These are phyloP conservation scores for Speoplatyrhinus poulsoni DNA, from an alignment of 2,113 vertebrate genomes.

Conservation along the genomic window DNA sequence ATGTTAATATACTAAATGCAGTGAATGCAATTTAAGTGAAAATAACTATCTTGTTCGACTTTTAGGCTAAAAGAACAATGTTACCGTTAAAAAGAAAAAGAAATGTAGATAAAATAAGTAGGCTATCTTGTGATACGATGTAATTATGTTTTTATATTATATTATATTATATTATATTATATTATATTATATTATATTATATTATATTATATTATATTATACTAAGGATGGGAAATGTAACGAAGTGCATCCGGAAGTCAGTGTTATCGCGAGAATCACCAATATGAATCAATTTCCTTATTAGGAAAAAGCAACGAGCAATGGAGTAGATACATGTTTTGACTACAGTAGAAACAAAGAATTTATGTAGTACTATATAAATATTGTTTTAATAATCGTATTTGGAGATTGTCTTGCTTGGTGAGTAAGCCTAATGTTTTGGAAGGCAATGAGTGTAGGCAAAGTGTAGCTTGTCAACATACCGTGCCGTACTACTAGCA, in stretches of 20 bases:
- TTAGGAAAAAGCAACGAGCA: constrained; percentile 1
- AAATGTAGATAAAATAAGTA: too few species aligned
- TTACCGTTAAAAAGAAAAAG: too few species aligned
- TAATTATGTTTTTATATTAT: not conserved
- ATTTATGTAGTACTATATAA: not conserved
- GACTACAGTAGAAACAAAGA: not conserved
- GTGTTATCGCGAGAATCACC: constrained; percentile 36
- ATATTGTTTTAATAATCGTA: not conserved
- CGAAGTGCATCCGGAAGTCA: not conserved
- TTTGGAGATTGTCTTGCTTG: not conserved
- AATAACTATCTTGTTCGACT: constrained; percentile 33
- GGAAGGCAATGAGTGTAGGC: constrained; percentile 56
- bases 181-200: not conserved
- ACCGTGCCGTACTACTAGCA: constrained; percentile 27
- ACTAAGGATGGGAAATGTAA: not conserved
- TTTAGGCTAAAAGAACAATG: too few species aligned
- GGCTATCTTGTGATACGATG: not conserved
- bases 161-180: not conserved
- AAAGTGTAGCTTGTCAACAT: constrained; percentile 31
- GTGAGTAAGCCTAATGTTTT: constrained; percentile 56
- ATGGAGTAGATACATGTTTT: not conserved
- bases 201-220: not conserved
- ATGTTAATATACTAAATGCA: too few species aligned
- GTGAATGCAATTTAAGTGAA: constrained; percentile 42
- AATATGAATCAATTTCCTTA: constrained; percentile 9